Conservation (phyloP, 2,888 invertebrate genomes). For the Oxystoma pomonae region DNA sequence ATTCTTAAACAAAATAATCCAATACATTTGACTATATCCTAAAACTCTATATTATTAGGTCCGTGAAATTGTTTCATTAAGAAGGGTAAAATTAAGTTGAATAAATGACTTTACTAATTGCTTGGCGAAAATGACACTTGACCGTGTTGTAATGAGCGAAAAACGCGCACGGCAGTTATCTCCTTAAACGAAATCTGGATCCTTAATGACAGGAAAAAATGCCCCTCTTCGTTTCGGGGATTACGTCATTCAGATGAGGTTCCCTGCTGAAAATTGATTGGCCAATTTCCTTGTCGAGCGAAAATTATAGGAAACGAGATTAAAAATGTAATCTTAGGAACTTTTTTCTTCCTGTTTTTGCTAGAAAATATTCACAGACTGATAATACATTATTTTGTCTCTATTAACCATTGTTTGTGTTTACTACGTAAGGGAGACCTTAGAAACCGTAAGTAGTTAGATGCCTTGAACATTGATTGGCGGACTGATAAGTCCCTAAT, state of each 20-base stretch:
- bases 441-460: no score
- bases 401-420: no score
- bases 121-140: not conserved
- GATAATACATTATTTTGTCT: no score
- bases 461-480: no score
- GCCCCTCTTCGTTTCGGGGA: slow-evolving; percentile 24
- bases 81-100: no score
- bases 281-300: not conserved
- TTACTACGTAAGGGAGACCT: no score
- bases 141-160: not conserved
- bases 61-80: no score
- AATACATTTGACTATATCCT: no score
- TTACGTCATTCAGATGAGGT: slow-evolving; percentile 31
- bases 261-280: not conserved
- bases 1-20: no score
- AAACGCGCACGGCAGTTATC: slow-evolving; percentile 9
- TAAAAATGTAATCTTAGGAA: not conserved
- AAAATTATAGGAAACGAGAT: not conserved
- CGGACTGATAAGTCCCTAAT: no score
- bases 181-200: slow-evolving; percentile 16
- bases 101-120: not conserved
- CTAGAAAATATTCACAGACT: no score
- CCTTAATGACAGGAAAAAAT: slow-evolving; percentile 26
- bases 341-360: slow-evolving; percentile 24
- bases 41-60: no score